Evolutionary conservation across 2,888 invertebrate species (phyloP).

Genomic region (Serrognathus titanus): DNA sequence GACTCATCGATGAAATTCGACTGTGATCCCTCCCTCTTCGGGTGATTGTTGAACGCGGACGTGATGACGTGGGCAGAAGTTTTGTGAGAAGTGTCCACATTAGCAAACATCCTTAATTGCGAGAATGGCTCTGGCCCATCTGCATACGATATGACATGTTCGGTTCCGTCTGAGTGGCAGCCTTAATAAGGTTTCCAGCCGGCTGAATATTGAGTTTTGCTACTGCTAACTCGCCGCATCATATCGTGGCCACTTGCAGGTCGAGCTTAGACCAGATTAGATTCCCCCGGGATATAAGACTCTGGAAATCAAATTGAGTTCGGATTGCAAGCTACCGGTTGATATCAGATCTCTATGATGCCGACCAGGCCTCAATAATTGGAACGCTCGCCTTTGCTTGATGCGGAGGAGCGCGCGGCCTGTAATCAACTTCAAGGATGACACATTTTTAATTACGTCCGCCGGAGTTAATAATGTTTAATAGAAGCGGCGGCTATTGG

Average conservation of each 20-base stretch:
- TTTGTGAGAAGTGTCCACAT: conserved; percentile 22
- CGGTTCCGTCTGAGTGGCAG: conserved; percentile 47
- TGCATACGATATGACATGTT: conserved; percentile 43
- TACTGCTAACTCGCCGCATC: conserved; percentile 39
- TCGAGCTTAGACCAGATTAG: conserved; percentile 50
- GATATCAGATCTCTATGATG: conserved; percentile 39
- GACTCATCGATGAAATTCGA: neutral
- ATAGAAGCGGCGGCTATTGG: conserved; percentile 23
- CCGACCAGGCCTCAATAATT: conserved; percentile 38
- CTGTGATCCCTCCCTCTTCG: too few species aligned
- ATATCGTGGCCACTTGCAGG: conserved; percentile 48
- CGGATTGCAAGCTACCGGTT: conserved; percentile 45
- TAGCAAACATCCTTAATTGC: conserved; percentile 38
- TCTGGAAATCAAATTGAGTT: conserved; percentile 51
- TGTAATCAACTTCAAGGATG: conserved; percentile 5
- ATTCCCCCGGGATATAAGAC: conserved; percentile 45
- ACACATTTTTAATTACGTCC: conserved; percentile 17
- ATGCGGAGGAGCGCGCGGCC: too few species aligned
- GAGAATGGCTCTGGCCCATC: conserved; percentile 35
- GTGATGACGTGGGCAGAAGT: neutral
- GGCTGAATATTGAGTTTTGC: conserved; percentile 52
- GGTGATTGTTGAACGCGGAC: neutral
- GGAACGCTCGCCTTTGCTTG: conserved; percentile 5
- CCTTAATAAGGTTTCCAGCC: conserved; percentile 52
- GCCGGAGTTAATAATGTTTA: conserved; percentile 17